Percentiles rank a stretch among this genome's conserved stretches.
phyloP scores from a whole-genome alignment of 2,888 invertebrate genomes.

The Therioaphis trifolii region DNA sequence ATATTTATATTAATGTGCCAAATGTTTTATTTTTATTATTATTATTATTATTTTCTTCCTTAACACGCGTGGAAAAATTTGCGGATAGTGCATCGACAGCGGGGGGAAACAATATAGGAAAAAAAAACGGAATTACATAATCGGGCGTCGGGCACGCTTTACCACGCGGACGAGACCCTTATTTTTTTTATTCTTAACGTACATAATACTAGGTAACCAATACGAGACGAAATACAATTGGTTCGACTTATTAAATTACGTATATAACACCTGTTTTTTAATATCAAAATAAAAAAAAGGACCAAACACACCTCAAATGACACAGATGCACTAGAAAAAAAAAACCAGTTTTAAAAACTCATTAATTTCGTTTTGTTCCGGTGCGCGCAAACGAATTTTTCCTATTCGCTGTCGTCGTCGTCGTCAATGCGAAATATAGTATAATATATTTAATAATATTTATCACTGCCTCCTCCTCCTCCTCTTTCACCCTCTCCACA shows the following conservation, averaged over 20 bases:
- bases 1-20: slow-evolving; percentile 31
- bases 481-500: too few species aligned
- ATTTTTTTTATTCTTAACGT: not conserved
- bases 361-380: slow-evolving; percentile 63
- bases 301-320: slow-evolving; percentile 44
- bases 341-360: slow-evolving; percentile 62
- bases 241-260: slow-evolving; percentile 61
- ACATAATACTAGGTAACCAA: not conserved
- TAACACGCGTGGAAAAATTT: not conserved
- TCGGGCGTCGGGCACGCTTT: slow-evolving; percentile 47
- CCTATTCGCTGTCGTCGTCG: not conserved
- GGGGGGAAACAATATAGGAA: not conserved
- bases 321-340: slow-evolving; percentile 47
- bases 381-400: slow-evolving; percentile 40
- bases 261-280: slow-evolving; percentile 59
- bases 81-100: slow-evolving; percentile 1
- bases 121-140: slow-evolving; percentile 31
- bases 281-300: slow-evolving; percentile 20
- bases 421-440: not conserved
- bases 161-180: slow-evolving; percentile 8
- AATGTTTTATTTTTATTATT: not conserved
- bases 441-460: too few species aligned
- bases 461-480: too few species aligned
- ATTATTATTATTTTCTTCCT: not conserved
- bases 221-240: slow-evolving; percentile 56